A percentile compares a stretch with the other conserved stretches of the same genome.
These are phyloP conservation scores for Meloe dianella DNA, from an alignment of 2,888 invertebrate genomes.

Conservation along the genomic window DNA sequence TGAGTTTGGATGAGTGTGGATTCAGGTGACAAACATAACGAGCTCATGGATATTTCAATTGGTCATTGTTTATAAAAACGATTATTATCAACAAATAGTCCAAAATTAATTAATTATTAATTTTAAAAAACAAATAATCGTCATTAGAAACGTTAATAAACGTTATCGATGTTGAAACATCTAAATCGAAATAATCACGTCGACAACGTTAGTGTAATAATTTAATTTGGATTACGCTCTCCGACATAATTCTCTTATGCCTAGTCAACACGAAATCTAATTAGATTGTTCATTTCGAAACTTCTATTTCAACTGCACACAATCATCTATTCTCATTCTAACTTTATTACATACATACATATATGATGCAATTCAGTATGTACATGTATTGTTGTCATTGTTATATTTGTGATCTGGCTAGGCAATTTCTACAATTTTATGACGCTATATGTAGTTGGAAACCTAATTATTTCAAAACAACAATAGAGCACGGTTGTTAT, in stretches of 20 bases:
- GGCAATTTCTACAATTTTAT: slow-evolving; percentile 3
- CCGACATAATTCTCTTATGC: slow-evolving; percentile 17
- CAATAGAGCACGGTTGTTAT: not conserved
- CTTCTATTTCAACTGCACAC: slow-evolving; percentile 15
- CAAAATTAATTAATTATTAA: no score
- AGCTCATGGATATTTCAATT: no score
- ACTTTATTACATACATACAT: not conserved
- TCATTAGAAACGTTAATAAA: no score
- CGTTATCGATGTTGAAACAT: not conserved
- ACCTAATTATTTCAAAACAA: slow-evolving; percentile 1
- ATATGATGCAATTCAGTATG: not conserved
- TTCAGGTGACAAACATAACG: no score
- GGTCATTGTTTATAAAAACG: no score
- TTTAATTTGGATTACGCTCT: slow-evolving; percentile 34
- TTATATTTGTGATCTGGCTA: not conserved
- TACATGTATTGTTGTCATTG: not conserved
- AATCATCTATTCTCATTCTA: not conserved
- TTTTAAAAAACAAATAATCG: no score
- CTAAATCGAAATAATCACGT: not conserved
- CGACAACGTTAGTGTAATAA: slow-evolving; percentile 35
- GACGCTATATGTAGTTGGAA: not conserved
- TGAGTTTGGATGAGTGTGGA: no score
- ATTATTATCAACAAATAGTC: no score
- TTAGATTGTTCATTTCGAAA: slow-evolving; percentile 35
- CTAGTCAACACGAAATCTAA: slow-evolving; percentile 36